Base-by-base conservation (phyloP, 2,888 invertebrate genomes). In the Lagria hirta region DNA sequence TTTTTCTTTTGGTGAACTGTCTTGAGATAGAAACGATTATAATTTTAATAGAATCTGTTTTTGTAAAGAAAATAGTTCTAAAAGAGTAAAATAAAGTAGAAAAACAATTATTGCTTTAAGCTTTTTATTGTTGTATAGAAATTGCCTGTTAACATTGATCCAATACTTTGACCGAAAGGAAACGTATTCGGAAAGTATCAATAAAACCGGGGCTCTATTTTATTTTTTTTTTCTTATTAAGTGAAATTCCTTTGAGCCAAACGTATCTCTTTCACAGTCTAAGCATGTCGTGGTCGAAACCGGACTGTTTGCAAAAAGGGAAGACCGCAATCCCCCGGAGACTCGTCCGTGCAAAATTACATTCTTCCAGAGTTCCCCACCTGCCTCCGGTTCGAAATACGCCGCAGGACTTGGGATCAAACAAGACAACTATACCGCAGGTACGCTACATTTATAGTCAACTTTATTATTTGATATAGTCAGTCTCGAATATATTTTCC, bases 261-360 rank as follows among this genome's bases (percentile, higher is more conserved):
- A 29, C 29, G 38, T 30, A 30, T 30, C 28, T 30, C 37, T 4
- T 54, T 51, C 64, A 62, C 63, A 63, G 54, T 64, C 62, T 61
- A 58, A 60, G 56, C 51, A 57, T 53, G 56, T 55, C 58, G 53
- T 60, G 63, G 62, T 58, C 61, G 52, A 54, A 48, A 57, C 65
- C 57, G 65, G 67, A 67, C 67, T 65, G 65, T 65, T 66, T 66
- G 65, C 61, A 65, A 67, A 66, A 66, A 64, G 65, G 66, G 65
- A 62, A 63, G 61, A 64, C 64, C 68, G 64, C 66, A 66, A 66
- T 24, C 59, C 70, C 64, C 62, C 42, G 52, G 68, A 67, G 70
- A 66, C 66, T 65, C 69, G 68, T 70, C 68, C 64, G 62, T 61
- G 62, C 66, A 65, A 70, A 69, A 70, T 70, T 70, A 69, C 69